Evolutionary conservation across 2,113 vertebrate species (phyloP).

Genomic region (Pongo abelii): DNA sequence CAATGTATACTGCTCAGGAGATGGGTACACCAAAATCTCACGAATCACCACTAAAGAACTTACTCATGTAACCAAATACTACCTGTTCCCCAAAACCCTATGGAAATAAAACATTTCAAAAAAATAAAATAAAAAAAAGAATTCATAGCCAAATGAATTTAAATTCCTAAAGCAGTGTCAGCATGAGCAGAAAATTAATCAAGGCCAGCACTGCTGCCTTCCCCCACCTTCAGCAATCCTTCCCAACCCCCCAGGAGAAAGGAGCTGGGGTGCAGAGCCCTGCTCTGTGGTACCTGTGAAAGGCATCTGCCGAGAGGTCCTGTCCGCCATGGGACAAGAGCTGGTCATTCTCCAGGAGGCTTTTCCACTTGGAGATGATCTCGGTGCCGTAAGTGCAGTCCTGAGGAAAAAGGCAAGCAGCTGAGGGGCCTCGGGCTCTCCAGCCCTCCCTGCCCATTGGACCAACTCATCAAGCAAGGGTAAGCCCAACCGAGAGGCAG

Average conservation of each 20-base stretch:
- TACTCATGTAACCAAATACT: too few relatives aligned
- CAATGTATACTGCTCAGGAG: too few relatives aligned
- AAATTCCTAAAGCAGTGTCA: neutral
- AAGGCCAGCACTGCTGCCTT: accelerated
- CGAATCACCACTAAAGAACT: too few relatives aligned
- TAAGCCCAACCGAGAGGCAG: neutral
- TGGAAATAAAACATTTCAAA: too few relatives aligned
- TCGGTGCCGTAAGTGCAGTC: conserved; percentile 92
- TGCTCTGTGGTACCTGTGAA: conserved; percentile 88
- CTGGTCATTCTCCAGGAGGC: conserved; percentile 92
- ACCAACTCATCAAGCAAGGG: accelerated
- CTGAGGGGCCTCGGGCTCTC: accelerated
- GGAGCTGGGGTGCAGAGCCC: accelerated
- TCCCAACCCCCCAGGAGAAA: accelerated
- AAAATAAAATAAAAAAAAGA: too few relatives aligned
- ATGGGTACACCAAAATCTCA: too few relatives aligned
- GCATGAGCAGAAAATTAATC: accelerated
- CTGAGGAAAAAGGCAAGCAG: conserved; percentile 73
- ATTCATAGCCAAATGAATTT: neutral
- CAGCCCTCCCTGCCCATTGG: accelerated
- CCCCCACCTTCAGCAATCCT: neutral
- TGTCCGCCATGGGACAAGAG: conserved; percentile 89
- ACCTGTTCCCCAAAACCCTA: too few relatives aligned
- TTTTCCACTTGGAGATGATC: conserved; percentile 94
- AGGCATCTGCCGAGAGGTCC: conserved; percentile 93